Base-by-base conservation (phyloP, 2,888 invertebrate species). In the Macroteleia sp. region DNA sequence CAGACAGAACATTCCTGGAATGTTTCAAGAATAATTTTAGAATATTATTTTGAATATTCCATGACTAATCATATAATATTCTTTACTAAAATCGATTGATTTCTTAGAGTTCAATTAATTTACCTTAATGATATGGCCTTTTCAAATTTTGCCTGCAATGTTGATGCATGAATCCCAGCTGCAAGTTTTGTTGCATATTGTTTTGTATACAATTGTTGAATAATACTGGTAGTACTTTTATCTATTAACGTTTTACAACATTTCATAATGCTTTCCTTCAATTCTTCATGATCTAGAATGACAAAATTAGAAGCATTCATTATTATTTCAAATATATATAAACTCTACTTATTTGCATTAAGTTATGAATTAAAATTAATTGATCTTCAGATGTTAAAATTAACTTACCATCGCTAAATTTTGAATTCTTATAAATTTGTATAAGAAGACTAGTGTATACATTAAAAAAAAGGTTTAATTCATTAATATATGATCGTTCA, bases 111-210 rank as follows among this genome's bases (percentile, higher is more conserved):
- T 9, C 2, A 39, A 12, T 19, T 19, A 19, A 17, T 25, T 87
- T 91, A 96, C 95, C 95, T 94, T 10, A 96, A 90, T 42, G 93
- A 89, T 32, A 93, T 92, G 36, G 94, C 93, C 86, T 93, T 95
- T 87, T 96, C 96, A 30, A 92, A 89, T 87, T 94, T 94, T 8
- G 95, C 94, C 14, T 96, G 91, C 81, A 94, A 94, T 1, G 95
- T 92, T 12, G 94, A 93, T 0, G 94, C 92, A 82, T 94, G 94
- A 44, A 96, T 92, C 50, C 94, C 93, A 85, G 95, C 94, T 2
- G 95, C 94, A 44, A 96, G 85, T 82, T 94, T 91, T 0, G 94
- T 92, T 1, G 93, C 92, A 75, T 94, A 92, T 56, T 93, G 92
- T 71, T 93, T 92, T 17, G 92, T 89, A 81, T 94, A 95, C 62